These are phyloP conservation scores for Hucho hucho DNA, from an alignment of 2,113 vertebrate genomes.

Conservation along the genomic window DNA sequence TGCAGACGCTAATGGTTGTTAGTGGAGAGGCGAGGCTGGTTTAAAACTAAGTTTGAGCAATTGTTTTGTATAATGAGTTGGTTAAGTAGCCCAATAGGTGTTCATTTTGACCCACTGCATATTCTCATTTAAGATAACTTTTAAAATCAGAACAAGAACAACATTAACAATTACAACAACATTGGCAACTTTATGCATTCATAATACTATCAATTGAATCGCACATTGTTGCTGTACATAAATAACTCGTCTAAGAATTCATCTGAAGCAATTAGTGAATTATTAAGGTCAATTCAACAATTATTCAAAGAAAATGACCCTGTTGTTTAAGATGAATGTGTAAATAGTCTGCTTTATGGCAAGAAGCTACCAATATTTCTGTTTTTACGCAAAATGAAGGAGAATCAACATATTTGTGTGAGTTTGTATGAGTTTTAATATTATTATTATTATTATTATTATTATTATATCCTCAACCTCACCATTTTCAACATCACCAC, in stretches of 20 bases:
- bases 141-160: neutral
- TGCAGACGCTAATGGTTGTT: constrained; percentile 35
- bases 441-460: constrained; percentile 8
- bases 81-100: constrained; percentile 59
- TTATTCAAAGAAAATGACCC: neutral
- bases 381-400: too few relatives aligned
- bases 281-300: neutral
- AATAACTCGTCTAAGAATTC: too few relatives aligned
- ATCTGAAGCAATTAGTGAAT: too few relatives aligned
- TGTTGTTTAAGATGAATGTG: neutral
- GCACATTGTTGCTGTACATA: neutral
- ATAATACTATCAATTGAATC: too few relatives aligned
- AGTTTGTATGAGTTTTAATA: neutral
- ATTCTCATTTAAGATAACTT: neutral
- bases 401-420: too few relatives aligned
- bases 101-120: constrained; percentile 49
- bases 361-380: neutral
- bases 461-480: constrained; percentile 4
- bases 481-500: too few relatives aligned
- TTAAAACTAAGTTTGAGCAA: constrained; percentile 18
- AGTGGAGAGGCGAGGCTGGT: constrained; percentile 33
- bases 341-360: neutral
- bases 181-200: too few relatives aligned
- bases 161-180: neutral
- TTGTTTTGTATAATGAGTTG: constrained; percentile 23